Base-by-base conservation (phyloP, 1,140 invertebrate species). In the Dysdera silvatica region DNA sequence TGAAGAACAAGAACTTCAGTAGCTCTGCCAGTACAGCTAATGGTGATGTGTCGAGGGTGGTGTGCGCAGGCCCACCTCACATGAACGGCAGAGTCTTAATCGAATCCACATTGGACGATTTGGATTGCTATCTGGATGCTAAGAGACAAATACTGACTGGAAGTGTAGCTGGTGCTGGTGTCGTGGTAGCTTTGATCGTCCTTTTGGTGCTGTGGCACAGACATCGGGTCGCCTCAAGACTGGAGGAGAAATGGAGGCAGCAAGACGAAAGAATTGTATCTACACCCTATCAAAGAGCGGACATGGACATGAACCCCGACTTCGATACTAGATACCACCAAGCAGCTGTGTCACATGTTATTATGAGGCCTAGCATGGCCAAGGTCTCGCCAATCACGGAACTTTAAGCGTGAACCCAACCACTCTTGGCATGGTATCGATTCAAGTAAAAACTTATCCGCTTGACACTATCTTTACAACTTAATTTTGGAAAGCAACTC, bases 201-300 rank as follows among this genome's bases (percentile, higher is more conserved):
- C 20, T 54, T 14, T 18, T 67, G 29, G 56, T 12, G 3, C 37
- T 67, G 33, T 54, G 66, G 52, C 59, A 58, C 61, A 56, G 66
- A 7, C 56, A 64, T 49, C 52, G 41, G 24, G 49, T 65, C 48
- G 58, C 66, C 12, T 40, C 60, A 26, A 48, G 45, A 37, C 52
- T 65, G 43, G 63, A 67, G 18, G 60, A 24, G 32, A 67, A 63
- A 60, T 63, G 63, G 66, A 53, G 57, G 48, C 61, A 63, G 18
- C n/a, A n/a, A n/a, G n/a, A n/a, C n/a, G n/a, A n/a, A n/a, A n/a
- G n/a, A n/a, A n/a, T n/a, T n/a, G n/a, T n/a, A n/a, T n/a, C n/a
- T n/a, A n/a, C n/a, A n/a, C n/a, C n/a, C n/a, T n/a, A n/a, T n/a
- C n/a, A n/a, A n/a, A n/a, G n/a, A n/a, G n/a, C n/a, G n/a, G n/a